Evolutionary conservation across 2,888 invertebrate genomes (phyloP), one percentile per base, ranked within the genome.

Genomic region (Synergus gifuensis): DNA sequence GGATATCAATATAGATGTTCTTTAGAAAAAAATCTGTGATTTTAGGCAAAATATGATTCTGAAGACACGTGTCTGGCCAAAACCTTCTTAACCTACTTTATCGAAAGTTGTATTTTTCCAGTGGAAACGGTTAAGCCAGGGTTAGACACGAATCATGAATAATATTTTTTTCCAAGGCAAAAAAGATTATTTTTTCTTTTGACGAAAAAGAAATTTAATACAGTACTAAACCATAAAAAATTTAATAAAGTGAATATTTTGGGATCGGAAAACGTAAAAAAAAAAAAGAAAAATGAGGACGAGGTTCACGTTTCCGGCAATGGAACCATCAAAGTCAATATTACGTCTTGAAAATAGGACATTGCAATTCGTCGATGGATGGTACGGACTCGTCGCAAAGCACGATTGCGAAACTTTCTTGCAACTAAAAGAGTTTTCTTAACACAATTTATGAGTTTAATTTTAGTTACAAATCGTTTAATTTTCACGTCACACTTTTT

Each of bases 321-420:
- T 69, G 46, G 49, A 49, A 69, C 49, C 49, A 49, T 69, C 54
- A 28, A 69, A 36, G 49, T 69, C 49, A 69, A 54, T 69, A 69
- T 69, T 69, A 54, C 69, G 69, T 54, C 36, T 49, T n/a, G 36
- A 40, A 73, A 73, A 73, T 73, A 73, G 54, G 73, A 54, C 73
- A 73, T 54, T 40, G 73, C 73, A 16, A 69, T 54, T 73, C 54
- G 36, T 73, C 36, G 54, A 73, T 54, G 49, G 28, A 54, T 73
- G 49, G 73, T 73, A 73, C 28, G n/a, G 16, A 54, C 49, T 54
- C 4, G 73, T 36, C 36, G 54, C 73, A 73, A 49, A n/a, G n/a
- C 11, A 36, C 36, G 36, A 28, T 63, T 44, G 4, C 36, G 16
- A 69, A 73, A 73, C 4, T 73, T 73, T 54, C 11, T 54, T 36